These are phyloP conservation scores for Chromobotia macracanthus DNA, from an alignment of 2,797 vertebrate genomes.

Conservation along the genomic window DNA sequence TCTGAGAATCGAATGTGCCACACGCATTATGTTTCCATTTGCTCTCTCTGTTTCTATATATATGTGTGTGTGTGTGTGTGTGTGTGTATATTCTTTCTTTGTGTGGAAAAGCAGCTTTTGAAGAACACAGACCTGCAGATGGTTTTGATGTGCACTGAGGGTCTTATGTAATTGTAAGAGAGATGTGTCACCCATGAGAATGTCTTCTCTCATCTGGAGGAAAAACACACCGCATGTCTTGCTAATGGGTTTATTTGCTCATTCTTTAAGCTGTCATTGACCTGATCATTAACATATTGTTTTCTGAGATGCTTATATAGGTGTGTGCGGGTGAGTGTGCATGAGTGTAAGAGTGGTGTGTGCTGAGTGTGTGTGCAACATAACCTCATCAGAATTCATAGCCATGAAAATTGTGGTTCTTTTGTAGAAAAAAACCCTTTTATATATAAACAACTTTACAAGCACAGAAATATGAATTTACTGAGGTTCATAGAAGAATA, in stretches of 20 bases:
- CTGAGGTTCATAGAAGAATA: too few species aligned
- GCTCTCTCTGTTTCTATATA: not conserved
- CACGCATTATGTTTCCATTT: conserved; percentile 35
- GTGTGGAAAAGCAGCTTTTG: conserved; percentile 4
- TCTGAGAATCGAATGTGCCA: not conserved
- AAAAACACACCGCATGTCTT: conserved; percentile 26
- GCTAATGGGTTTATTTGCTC: conserved; percentile 37
- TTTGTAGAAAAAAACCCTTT: too few species aligned
- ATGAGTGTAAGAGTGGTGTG: not conserved
- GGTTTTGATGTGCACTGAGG: conserved; percentile 6
- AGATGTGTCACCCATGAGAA: conserved; percentile 25
- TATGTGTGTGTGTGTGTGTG: not conserved
- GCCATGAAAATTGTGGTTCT: not conserved
- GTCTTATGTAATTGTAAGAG: conserved; percentile 19
- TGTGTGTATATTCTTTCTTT: conserved; percentile 7
- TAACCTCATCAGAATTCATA: not conserved
- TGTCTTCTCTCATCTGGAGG: conserved; percentile 33
- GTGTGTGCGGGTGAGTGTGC: not conserved
- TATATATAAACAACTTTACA: too few species aligned
- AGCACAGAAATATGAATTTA: too few species aligned
- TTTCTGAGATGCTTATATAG: conserved; percentile 25
- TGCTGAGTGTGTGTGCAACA: not conserved
- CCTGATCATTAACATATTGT: conserved; percentile 6
- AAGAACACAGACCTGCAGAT: not conserved
- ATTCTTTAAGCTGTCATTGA: conserved; percentile 37